Evolutionary conservation across 1,140 invertebrate genomes (phyloP).

Genomic region (Drosophila teissieri): DNA sequence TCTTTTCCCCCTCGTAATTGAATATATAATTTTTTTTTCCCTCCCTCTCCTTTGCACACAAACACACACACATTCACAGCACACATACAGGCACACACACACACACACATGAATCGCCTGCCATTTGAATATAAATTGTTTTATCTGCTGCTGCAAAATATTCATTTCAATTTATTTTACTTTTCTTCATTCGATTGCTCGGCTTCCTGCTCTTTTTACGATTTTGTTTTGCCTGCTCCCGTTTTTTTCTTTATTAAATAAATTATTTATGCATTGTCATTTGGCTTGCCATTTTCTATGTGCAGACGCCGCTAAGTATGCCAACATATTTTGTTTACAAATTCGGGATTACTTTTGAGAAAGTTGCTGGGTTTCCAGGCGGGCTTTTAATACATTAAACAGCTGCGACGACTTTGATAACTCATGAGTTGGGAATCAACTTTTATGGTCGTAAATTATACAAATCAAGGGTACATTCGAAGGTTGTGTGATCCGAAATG

Average conservation of each 20-base stretch:
- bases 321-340: constrained; percentile 46
- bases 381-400: constrained; percentile 24
- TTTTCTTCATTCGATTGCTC: constrained; percentile 39
- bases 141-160: constrained; percentile 77
- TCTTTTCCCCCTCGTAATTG: constrained; percentile 63
- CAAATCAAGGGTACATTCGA: neutral
- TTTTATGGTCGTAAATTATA: constrained; percentile 4
- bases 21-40: constrained; percentile 76
- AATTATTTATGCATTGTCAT: constrained; percentile 76
- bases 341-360: constrained; percentile 33
- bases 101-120: constrained; percentile 43
- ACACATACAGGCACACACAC: constrained; percentile 26
- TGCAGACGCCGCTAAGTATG: constrained; percentile 55
- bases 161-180: constrained; percentile 81
- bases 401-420: constrained; percentile 28
- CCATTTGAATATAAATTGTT: constrained; percentile 83
- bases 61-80: constrained; percentile 12
- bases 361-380: neutral
- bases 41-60: constrained; percentile 12
- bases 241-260: constrained; percentile 66
- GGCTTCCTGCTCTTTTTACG: constrained; percentile 11
- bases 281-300: constrained; percentile 41
- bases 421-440: constrained; percentile 27
- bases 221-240: constrained; percentile 12
- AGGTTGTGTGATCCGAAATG: no score